These are phyloP conservation scores for Tiphia femorata DNA, from an alignment of 2,888 invertebrate genomes.

Conservation along the genomic window DNA sequence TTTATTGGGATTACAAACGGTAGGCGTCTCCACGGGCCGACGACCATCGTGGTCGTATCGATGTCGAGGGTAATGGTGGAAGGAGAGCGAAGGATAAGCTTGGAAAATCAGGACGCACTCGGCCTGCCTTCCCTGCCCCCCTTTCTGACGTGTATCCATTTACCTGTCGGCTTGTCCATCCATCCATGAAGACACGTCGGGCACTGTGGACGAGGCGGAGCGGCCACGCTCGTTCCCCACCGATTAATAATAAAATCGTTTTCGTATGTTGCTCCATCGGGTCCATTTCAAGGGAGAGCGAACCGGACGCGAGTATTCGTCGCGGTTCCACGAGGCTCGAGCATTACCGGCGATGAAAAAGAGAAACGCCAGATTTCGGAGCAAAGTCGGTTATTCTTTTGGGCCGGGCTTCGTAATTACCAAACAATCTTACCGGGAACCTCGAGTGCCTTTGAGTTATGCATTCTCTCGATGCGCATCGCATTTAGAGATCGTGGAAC, in stretches of 20 bases:
- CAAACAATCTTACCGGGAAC: too few relatives aligned
- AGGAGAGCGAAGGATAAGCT: slow-evolving; percentile 9
- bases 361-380: neutral
- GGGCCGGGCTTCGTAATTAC: neutral
- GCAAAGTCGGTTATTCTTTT: neutral
- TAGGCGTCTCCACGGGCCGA: too few relatives aligned
- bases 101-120: slow-evolving; percentile 10
- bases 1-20: too few relatives aligned
- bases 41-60: neutral
- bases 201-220: neutral
- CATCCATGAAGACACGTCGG: slow-evolving; percentile 25
- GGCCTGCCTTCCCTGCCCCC: slow-evolving; percentile 2
- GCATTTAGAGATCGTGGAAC: too few relatives aligned
- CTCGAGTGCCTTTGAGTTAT: too few relatives aligned
- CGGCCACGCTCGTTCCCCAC: neutral
- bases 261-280: neutral
- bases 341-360: too few relatives aligned
- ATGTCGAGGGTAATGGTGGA: neutral
- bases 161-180: slow-evolving; percentile 28
- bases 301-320: neutral
- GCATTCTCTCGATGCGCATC: too few relatives aligned
- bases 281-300: neutral
- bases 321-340: too few relatives aligned
- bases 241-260: neutral
- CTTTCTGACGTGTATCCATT: slow-evolving; percentile 14